Base-by-base conservation (phyloP, 2,888 invertebrate species). In the Xestoiulus laeticollis region DNA sequence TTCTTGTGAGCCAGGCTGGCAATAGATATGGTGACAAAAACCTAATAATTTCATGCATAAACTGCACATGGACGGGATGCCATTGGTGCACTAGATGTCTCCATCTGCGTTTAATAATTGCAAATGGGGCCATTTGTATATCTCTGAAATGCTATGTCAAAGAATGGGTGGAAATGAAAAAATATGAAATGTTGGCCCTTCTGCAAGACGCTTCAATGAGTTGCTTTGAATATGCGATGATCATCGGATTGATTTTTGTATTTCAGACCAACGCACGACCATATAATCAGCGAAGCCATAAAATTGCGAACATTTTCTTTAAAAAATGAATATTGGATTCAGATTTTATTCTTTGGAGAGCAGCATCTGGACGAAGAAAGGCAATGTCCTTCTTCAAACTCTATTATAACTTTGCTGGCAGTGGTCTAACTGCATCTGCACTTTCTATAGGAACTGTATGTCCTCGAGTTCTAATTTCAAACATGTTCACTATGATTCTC, bases 331-430 rank as follows among this genome's bases (percentile, higher is more conserved):
- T 6, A 78, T 78, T 30, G 26, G 78, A 30, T 30, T 59, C 59
- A 59, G 22, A 59, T 59, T 59, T 22, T 22, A 22, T 59, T 59
- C 22, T 30, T 14, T 30, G 78, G 3, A 78, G 78, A 78, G 22
- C 22, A 22, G 26, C 78, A 78, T 78, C 78, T 78, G 78, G 78
- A 14, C 78, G 14, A 30, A 78, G 78, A 78, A 78, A 78, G 30
- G 30, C 78, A 30, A 14, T 10, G 14, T 22, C 30, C 78, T 26
- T 30, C 78, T 78, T 78, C 78, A 78, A 78, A 78, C 78, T 78
- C 78, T 78, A 78, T 78, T 78, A 78, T 26, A 78, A 78, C 78
- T 78, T 78, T 68, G n/a, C 12, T 48, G 14, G 30, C 78, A 78
- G 78, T 10, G 59, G 22, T 59, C 59, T 59, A 59, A 59, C 22